phyloP scores from a whole-genome alignment of 2,113 vertebrate genomes.

The Hassar affinis region DNA sequence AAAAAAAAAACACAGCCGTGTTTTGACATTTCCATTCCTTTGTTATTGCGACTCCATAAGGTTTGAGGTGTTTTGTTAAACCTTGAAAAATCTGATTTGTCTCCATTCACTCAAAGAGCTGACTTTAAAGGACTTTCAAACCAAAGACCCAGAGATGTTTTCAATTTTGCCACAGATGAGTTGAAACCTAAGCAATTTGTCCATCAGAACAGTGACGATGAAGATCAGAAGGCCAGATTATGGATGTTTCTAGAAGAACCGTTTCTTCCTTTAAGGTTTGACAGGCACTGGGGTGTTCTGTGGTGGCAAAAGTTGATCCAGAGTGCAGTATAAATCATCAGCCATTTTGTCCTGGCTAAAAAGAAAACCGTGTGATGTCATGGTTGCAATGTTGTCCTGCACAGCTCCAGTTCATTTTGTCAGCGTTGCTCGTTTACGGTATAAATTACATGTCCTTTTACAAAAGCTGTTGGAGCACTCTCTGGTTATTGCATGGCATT shows the following conservation, averaged over 20 bases:
- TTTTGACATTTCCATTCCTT: conserved; percentile 56
- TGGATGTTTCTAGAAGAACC: conserved; percentile 48
- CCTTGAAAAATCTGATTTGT: conserved; percentile 50
- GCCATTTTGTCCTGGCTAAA: conserved; percentile 29
- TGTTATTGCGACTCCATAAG: conserved; percentile 63
- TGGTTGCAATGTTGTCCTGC: conserved; percentile 10
- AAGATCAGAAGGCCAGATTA: conserved; percentile 49
- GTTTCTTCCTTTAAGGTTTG: conserved; percentile 46
- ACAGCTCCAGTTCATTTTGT: conserved; percentile 32
- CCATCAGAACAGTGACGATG: conserved; percentile 49
- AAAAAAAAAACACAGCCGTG: too few species aligned
- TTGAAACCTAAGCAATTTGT: conserved; percentile 54
- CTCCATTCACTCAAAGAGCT: conserved; percentile 43
- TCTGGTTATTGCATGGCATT: conserved; percentile 1
- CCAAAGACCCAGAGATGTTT: conserved; percentile 55
- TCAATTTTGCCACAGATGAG: conserved; percentile 52
- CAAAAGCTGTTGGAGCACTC: not conserved
- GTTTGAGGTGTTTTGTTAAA: conserved; percentile 58
- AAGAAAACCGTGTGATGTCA: conserved; percentile 32
- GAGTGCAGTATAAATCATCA: conserved; percentile 30
- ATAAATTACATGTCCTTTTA: conserved; percentile 1
- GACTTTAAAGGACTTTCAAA: conserved; percentile 46
- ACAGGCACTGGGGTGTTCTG: conserved; percentile 44
- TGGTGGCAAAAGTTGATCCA: conserved; percentile 33
- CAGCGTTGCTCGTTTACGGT: not conserved